Conservation (phyloP, 1,140 invertebrate genomes). For the Drosophila aff. region DNA sequence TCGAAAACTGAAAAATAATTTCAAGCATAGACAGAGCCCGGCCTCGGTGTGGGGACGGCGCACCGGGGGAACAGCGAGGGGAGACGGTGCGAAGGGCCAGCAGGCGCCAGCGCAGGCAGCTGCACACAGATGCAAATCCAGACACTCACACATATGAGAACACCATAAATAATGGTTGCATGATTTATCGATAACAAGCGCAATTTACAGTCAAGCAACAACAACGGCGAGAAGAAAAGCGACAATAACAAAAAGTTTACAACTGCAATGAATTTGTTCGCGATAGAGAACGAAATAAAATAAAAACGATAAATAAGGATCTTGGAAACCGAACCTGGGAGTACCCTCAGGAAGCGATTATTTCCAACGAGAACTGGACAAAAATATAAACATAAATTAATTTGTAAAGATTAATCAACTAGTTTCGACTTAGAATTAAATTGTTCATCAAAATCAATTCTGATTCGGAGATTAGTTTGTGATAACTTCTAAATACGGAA, state of each 20-base stretch:
- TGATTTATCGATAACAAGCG: slow-evolving; percentile 85
- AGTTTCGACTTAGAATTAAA: background rate
- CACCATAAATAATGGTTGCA: slow-evolving; percentile 85
- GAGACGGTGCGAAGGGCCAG: slow-evolving; percentile 5
- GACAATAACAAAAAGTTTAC: slow-evolving; percentile 70
- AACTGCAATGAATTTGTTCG: slow-evolving; percentile 81
- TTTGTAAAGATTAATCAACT: background rate
- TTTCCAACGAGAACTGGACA: background rate
- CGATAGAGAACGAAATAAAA: slow-evolving; percentile 76
- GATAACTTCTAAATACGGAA: background rate
- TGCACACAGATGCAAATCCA: slow-evolving; percentile 68
- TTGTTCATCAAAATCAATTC: background rate
- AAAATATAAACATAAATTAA: background rate
- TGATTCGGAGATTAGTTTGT: background rate
- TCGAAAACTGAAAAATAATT: slow-evolving; percentile 84
- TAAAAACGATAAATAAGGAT: slow-evolving; percentile 27
- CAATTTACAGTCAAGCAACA: slow-evolving; percentile 82
- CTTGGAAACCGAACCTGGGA: slow-evolving; percentile 7
- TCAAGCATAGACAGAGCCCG: slow-evolving; percentile 59
- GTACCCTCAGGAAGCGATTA: slow-evolving; percentile 1
- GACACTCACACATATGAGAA: slow-evolving; percentile 61
- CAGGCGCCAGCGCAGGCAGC: slow-evolving; percentile 55
- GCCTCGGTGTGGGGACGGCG: background rate
- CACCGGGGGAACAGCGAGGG: background rate
- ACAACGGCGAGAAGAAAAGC: slow-evolving; percentile 46